These are phyloP conservation scores for Heterohyrax brucei DNA, from an alignment of 2,797 vertebrate species.

Conservation along the genomic window DNA sequence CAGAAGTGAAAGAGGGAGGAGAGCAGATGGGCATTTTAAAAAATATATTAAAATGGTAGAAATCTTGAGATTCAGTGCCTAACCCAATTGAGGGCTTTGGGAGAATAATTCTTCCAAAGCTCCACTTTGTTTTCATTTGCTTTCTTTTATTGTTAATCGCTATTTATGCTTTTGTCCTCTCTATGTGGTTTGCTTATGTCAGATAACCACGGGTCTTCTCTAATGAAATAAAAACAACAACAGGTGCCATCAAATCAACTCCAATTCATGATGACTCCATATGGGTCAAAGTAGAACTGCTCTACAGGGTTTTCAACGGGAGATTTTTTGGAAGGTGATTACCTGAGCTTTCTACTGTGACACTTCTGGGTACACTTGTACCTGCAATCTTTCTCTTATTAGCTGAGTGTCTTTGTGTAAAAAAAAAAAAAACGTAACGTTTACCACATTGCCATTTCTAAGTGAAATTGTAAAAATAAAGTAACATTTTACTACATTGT, in stretches of 20 bases:
- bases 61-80: background rate
- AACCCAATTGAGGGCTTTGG: background rate
- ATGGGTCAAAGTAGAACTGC: background rate
- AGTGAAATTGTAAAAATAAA: background rate
- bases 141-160: background rate
- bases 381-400: background rate
- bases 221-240: background rate
- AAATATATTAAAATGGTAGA: background rate
- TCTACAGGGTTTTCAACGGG: too few relatives aligned
- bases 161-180: background rate
- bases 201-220: background rate
- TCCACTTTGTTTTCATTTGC: background rate
- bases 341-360: background rate
- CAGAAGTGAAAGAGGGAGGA: background rate
- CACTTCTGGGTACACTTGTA: background rate
- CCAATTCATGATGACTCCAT: background rate
- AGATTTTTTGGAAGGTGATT: background rate
- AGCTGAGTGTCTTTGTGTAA: background rate
- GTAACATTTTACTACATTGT: background rate
- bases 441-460: background rate
- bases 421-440: background rate
- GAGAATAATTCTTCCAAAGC: background rate
- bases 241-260: background rate
- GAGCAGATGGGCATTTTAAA: background rate
- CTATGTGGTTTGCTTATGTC: background rate